phyloP scores from a whole-genome alignment of 2,113 vertebrate species.

The Hoplias malabaricus region DNA sequence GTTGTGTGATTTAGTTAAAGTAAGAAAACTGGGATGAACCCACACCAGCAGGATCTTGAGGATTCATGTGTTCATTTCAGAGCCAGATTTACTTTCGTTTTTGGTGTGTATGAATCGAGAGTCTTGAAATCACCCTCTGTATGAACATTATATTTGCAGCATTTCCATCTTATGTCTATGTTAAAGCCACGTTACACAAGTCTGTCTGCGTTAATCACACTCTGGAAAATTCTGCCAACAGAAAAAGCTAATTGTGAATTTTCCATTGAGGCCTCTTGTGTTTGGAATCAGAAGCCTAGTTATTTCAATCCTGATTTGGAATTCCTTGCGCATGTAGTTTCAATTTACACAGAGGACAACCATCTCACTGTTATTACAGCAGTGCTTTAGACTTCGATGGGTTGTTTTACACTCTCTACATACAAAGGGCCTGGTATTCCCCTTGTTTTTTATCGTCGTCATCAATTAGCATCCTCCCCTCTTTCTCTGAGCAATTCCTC shows the following conservation, averaged over 20 bases:
- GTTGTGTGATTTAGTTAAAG: neutral
- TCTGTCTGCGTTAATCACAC: too few species aligned
- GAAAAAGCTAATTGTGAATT: neutral
- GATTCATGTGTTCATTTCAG: neutral
- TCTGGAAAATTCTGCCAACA: too few species aligned
- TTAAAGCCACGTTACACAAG: too few species aligned
- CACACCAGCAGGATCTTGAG: neutral
- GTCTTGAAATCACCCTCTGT: neutral
- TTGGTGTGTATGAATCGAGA: neutral
- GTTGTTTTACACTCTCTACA: neutral
- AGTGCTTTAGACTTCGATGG: neutral
- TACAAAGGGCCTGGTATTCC: neutral
- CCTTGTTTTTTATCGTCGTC: neutral
- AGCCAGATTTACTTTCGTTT: neutral
- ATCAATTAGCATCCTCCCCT: neutral
- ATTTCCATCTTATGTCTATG: too few species aligned
- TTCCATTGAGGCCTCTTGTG: neutral
- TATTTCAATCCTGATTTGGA: neutral
- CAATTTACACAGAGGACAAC: neutral
- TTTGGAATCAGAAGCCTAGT: neutral
- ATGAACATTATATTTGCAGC: too few species aligned
- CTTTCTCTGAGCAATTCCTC: neutral
- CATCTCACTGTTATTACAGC: too few species aligned
- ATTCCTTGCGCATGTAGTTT: neutral
- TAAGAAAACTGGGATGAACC: neutral